These are phyloP conservation scores for Nineta flava DNA, from an alignment of 2,888 invertebrate genomes.

Conservation along the genomic window DNA sequence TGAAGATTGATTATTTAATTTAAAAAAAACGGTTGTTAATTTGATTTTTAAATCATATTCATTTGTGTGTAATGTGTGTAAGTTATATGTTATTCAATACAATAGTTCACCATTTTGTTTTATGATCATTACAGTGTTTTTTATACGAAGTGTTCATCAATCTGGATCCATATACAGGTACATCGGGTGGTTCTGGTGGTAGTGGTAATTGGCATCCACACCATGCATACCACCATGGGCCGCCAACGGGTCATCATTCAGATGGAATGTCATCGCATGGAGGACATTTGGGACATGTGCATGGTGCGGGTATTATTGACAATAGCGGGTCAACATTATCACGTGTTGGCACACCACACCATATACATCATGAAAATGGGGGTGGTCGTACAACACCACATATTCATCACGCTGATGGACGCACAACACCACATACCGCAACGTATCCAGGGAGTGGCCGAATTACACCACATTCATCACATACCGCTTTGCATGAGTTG, in stretches of 20 bases:
- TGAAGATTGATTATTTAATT: no score
- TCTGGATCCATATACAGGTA: background rate
- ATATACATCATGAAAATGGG: constrained; percentile 19
- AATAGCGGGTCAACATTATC: background rate
- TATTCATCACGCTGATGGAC: constrained; percentile 26
- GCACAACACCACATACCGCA: constrained; percentile 22
- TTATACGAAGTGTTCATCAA: background rate
- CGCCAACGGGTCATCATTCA: background rate
- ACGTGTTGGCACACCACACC: constrained; percentile 13
- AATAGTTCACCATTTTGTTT: no score
- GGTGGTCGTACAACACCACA: constrained; percentile 22
- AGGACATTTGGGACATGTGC: constrained; percentile 4
- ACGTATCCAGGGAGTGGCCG: background rate
- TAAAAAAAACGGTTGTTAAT: no score
- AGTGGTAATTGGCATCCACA: background rate
- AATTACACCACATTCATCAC: constrained; percentile 1
- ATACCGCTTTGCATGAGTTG: constrained; percentile 1
- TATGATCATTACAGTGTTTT: background rate
- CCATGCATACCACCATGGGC: background rate
- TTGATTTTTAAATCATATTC: no score
- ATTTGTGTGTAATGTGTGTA: no score
- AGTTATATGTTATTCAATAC: no score
- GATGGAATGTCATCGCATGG: constrained; percentile 1
- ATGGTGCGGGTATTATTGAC: constrained; percentile 7
- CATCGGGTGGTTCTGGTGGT: background rate